Conservation (phyloP, 1,140 invertebrate species). For the Drosophila trapezifrons region DNA sequence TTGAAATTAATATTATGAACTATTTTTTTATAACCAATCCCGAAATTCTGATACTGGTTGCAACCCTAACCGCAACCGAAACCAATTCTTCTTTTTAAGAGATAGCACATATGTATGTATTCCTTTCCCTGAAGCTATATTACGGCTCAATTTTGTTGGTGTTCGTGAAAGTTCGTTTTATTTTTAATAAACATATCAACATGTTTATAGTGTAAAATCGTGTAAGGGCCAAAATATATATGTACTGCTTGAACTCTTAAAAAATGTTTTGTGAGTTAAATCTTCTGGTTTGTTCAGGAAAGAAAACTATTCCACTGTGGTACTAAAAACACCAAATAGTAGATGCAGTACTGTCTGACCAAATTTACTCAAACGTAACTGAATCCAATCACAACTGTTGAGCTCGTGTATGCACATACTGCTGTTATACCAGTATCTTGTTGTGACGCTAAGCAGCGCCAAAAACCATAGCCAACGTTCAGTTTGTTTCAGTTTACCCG, state of each 20-base stretch:
- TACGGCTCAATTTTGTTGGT: too few relatives aligned
- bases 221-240: too few relatives aligned
- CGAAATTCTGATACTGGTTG: too few relatives aligned
- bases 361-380: conserved; percentile 32
- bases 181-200: too few relatives aligned
- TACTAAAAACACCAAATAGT: conserved; percentile 4
- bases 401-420: conserved; percentile 21
- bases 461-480: conserved; percentile 38
- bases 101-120: too few relatives aligned
- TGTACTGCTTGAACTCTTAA: background rate
- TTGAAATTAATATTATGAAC: too few relatives aligned
- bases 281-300: background rate
- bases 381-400: conserved; percentile 22
- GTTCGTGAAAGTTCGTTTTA: too few relatives aligned
- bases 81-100: too few relatives aligned
- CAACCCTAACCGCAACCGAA: too few relatives aligned
- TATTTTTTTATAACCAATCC: too few relatives aligned
- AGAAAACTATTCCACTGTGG: background rate
- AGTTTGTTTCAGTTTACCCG: conserved; percentile 46
- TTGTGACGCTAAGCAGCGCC: conserved; percentile 18
- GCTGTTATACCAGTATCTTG: conserved; percentile 23
- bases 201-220: too few relatives aligned
- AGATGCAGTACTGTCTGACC: background rate
- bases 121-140: too few relatives aligned
- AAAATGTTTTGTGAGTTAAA: background rate